Percentiles rank a stretch among this genome's conserved stretches.
Evolutionary conservation across 1,140 invertebrate species (phyloP).

Genomic region (Temnothorax longispinosus): DNA sequence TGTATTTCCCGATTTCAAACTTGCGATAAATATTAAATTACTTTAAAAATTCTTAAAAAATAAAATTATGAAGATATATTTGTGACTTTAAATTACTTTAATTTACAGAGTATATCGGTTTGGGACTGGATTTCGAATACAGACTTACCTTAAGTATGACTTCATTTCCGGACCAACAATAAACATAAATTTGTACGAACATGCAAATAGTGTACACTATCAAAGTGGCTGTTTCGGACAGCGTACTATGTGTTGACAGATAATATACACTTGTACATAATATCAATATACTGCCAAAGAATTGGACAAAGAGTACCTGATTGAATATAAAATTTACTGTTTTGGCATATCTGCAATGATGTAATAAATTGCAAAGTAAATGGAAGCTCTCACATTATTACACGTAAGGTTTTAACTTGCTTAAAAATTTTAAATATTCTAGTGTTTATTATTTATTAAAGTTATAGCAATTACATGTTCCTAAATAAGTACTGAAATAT

Average conservation of each 20-base stretch:
- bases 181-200: constrained; percentile 41
- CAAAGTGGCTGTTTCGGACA: not conserved
- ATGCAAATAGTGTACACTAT: constrained; percentile 30
- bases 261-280: constrained; percentile 45
- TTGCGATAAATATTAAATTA: not conserved
- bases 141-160: constrained; percentile 37
- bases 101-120: not conserved
- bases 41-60: not conserved
- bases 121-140: not conserved
- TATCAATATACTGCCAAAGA: constrained; percentile 38
- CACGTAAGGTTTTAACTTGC: not conserved
- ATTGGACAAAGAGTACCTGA: constrained; percentile 30
- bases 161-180: constrained; percentile 53
- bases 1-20: not conserved
- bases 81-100: not conserved
- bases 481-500: too few relatives aligned
- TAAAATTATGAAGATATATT: not conserved
- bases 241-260: not conserved
- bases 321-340: constrained; percentile 34
- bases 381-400: not conserved
- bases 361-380: not conserved
- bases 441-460: not conserved
- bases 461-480: not conserved
- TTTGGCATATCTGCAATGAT: constrained; percentile 43
- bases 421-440: not conserved